Base-by-base conservation (phyloP, 2,888 invertebrate species). In the Parnassius mnemosyne region DNA sequence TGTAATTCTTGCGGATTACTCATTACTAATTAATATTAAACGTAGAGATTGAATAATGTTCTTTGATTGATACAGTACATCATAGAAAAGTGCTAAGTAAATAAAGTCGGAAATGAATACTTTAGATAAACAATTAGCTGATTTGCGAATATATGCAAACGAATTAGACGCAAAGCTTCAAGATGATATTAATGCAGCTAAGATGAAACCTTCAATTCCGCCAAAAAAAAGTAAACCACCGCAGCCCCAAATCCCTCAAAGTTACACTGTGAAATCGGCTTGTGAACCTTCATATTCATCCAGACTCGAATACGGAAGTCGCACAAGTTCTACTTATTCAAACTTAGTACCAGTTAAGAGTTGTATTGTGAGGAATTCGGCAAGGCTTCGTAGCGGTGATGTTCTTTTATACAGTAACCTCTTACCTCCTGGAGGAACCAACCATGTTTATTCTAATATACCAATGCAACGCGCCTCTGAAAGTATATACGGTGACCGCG, bases 201-300 rank as follows among this genome's bases (percentile, higher is more conserved):
- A 84, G 75, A 84, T 80, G 75, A 90, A 89, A 85, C 91, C 91
- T 57, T 83, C 84, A 53, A 87, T 91, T 67, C 91, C 91, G 66
- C 90, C 91, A 59, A 91, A 91, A 80, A 90, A 89, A 78, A 86
- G 77, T 72, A 91, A 90, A 72, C 78, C 86, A 51, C 91, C 91
- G 57, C 76, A 84, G 66, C 91, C 91, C 57, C 91, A 91, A 94
- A 94, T 96, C 78, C 96, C 96, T 61, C 95, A 96, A 83, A 96
- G 96, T 81, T 95, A 94, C 75, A 93, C 93, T 43, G 92, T 96
- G 64, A 95, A 95, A 80, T 94, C 94, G 64, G 93, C 94, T 16
- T 93, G 95, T 64, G 95, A 95, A 75, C 96, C 96, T 0, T 94
- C 95, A 7, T 96, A 95, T 80, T 95, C 96, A 34, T 95, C 95